phyloP scores from a whole-genome alignment of 2,113 vertebrate genomes.

The Sturnira hondurensis region DNA sequence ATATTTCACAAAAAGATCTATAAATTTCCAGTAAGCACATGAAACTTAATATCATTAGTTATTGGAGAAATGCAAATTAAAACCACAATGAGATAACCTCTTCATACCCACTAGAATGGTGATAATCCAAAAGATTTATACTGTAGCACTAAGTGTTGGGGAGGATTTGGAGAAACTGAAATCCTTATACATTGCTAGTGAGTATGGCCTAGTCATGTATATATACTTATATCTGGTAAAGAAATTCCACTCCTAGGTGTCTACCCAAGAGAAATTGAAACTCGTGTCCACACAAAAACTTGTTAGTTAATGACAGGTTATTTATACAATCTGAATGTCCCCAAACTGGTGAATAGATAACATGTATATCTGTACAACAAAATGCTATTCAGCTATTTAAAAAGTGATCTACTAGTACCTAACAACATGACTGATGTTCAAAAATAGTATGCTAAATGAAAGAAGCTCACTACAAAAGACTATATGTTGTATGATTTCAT shows the following conservation, averaged over 20 bases:
- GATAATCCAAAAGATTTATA: not conserved
- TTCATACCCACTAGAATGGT: not conserved
- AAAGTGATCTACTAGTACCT: not conserved
- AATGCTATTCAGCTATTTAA: not conserved
- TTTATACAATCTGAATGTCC: not conserved
- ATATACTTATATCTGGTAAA: not conserved
- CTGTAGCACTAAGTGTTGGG: not conserved
- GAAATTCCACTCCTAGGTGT: not conserved
- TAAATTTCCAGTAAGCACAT: not conserved
- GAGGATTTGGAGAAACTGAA: not conserved
- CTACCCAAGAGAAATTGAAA: not conserved
- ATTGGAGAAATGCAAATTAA: not conserved
- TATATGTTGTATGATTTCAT: not conserved
- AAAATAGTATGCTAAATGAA: not conserved
- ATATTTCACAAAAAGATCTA: not conserved
- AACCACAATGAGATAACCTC: not conserved
- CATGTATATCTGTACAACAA: not conserved
- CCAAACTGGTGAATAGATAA: not conserved
- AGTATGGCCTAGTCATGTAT: not conserved
- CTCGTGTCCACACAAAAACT: not conserved
- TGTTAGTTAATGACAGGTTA: not conserved
- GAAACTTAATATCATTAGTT: not conserved
- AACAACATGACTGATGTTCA: not conserved
- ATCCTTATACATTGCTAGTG: not conserved
- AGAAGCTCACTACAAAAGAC: not conserved